A percentile compares a stretch with the other conserved stretches of the same genome.
Evolutionary conservation across 2,797 vertebrate species (phyloP).

Genomic region (Dryobates pubescens): DNA sequence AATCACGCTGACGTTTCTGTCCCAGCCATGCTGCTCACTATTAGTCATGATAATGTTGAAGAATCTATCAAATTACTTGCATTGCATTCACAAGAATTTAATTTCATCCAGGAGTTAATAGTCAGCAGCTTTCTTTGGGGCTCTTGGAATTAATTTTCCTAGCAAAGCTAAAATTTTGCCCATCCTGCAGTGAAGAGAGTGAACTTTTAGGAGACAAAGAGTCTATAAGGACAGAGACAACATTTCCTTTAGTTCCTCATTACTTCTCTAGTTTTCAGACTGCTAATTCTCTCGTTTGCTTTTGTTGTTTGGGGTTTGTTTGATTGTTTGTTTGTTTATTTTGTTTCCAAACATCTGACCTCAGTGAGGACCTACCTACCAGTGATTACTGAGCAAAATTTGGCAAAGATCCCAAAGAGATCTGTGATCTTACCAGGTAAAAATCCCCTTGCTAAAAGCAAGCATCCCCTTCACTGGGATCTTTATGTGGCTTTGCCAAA

Average conservation of each 20-base stretch:
- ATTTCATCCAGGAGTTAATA: background rate
- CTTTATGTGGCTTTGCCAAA: background rate
- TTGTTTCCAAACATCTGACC: background rate
- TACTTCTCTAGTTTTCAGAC: background rate
- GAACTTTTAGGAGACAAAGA: background rate
- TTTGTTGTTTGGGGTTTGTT: background rate
- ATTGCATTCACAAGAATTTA: background rate
- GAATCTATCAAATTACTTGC: background rate
- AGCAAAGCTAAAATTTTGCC: background rate
- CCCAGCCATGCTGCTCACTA: background rate
- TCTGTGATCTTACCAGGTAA: background rate
- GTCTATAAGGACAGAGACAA: background rate
- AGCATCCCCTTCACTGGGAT: fast-evolving
- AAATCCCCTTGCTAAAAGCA: background rate
- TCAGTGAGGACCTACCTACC: background rate
- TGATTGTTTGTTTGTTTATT: background rate
- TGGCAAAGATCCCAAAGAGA: background rate
- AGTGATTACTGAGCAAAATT: background rate
- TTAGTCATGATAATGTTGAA: background rate
- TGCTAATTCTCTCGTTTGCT: too few species aligned
- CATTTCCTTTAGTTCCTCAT: background rate
- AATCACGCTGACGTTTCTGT: background rate
- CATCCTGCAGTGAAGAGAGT: background rate
- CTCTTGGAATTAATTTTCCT: background rate
- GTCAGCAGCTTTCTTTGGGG: background rate